phyloP scores from a whole-genome alignment of 2,888 invertebrate genomes.

The Mylabris sibirica region DNA sequence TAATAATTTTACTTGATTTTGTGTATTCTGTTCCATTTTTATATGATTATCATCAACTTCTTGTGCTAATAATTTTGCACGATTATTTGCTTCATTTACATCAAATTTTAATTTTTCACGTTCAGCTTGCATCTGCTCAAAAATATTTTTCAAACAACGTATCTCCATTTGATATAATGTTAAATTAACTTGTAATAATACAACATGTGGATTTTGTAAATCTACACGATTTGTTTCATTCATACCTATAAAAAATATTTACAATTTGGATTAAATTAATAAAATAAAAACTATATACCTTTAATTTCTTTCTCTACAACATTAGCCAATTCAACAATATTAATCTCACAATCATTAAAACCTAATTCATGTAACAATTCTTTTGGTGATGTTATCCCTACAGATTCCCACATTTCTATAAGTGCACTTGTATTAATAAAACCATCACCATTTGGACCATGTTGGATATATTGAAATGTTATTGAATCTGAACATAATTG shows the following conservation, averaged over 20 bases:
- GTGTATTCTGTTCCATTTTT: conserved; percentile 78
- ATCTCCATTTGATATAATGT: conserved; percentile 74
- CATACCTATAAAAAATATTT: conserved; percentile 28
- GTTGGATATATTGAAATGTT: conserved; percentile 57
- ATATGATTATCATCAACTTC: conserved; percentile 92
- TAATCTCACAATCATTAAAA: conserved; percentile 67
- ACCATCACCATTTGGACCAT: conserved; percentile 58
- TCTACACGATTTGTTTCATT: conserved; percentile 49
- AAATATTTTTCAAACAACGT: conserved; percentile 65
- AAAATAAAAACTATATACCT: conserved; percentile 30
- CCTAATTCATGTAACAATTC: conserved; percentile 74
- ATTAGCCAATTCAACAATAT: conserved; percentile 69
- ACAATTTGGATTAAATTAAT: not conserved
- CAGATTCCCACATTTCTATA: conserved; percentile 76
- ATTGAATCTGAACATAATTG: conserved; percentile 54
- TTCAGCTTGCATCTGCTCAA: conserved; percentile 77
- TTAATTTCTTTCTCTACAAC: conserved; percentile 74
- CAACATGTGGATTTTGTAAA: conserved; percentile 60
- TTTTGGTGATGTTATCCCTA: conserved; percentile 72
- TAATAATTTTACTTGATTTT: conserved; percentile 73
- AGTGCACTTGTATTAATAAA: conserved; percentile 64
- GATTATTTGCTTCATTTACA: conserved; percentile 81
- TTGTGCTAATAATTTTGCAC: conserved; percentile 82
- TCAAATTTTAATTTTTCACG: conserved; percentile 82
- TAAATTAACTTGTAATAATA: conserved; percentile 70